Base-by-base conservation (phyloP, 1,140 invertebrate species). In the Zeugodacus cucurbitae region DNA sequence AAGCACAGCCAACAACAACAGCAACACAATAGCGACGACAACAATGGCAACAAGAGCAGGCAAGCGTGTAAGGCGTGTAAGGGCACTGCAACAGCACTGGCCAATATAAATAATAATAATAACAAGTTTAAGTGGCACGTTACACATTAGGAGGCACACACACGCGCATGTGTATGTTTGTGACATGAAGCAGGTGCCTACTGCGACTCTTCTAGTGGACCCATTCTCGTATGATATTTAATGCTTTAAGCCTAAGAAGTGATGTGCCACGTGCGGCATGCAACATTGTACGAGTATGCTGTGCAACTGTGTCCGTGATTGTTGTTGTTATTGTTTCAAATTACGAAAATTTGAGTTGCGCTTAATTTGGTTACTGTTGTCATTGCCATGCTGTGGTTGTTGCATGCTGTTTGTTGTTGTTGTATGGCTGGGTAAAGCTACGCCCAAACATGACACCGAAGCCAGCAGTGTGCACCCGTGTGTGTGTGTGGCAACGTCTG, bases 61-160 rank as follows among this genome's bases (percentile, higher is more conserved):
- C 37, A 41, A 41, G 37, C 37, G 7, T 41, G 37, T 7, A 41
- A 41, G 37, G 48, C 48, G 20, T 32, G 29, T 14, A 22, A 37
- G 34, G 11, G 32, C 37, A 41, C 67, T 22, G 34, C 20, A 41
- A 74, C 14, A 34, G 32, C 41, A 74, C 34, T 37, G n/a, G 67
- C 67, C 67, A 74, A 74, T 74, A 74, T 74, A 74, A 74, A 74
- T 74, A 74, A 74, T 74, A 41, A 74, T 74, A 74, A 74, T 67
- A 67, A 32, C 62, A 67, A 67, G 62, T 29, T 11, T 17, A 67
- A 26, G 62, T 32, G 29, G 11, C 62, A 67, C 62, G 29, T 67
- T 29, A 32, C 62, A 67, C 26, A 32, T 67, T 62, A 26, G 29
- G 48, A 11, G 48, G 14, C 48, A 54, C 14, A 54, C 14, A 54